A percentile compares a stretch with the other conserved stretches of the same genome.
Conservation (phyloP, 1,140 invertebrate genomes). For the Bombus cullumanus region DNA sequence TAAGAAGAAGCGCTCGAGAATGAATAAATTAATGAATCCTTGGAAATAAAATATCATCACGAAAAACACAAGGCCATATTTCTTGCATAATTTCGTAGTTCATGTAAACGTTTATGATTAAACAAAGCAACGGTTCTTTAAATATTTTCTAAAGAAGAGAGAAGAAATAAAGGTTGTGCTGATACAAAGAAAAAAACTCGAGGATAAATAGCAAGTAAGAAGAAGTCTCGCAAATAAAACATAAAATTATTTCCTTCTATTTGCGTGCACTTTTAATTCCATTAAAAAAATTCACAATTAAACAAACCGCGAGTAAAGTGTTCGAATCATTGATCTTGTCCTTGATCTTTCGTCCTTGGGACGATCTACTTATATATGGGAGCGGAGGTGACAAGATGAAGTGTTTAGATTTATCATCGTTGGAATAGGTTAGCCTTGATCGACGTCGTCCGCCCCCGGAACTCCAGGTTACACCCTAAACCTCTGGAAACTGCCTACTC, state of each 20-base stretch:
- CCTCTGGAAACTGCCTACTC: slow-evolving; percentile 59
- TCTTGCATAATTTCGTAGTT: no score
- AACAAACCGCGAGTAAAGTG: background rate
- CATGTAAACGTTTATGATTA: background rate
- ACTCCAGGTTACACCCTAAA: slow-evolving; percentile 43
- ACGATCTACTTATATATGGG: background rate
- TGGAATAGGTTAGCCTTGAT: slow-evolving; percentile 43
- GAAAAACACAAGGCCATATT: no score
- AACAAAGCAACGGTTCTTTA: background rate
- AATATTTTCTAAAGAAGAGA: background rate
- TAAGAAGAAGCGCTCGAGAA: no score
- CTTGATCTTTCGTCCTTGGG: background rate
- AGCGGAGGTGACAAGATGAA: background rate
- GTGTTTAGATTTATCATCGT: slow-evolving; percentile 54
- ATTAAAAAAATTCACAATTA: background rate
- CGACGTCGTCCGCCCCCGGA: slow-evolving; percentile 24
- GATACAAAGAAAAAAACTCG: background rate
- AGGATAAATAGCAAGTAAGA: background rate
- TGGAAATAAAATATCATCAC: no score
- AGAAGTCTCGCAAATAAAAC: no score
- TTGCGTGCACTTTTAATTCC: background rate
- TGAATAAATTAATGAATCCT: no score
- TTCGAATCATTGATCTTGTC: background rate
- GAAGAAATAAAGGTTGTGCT: background rate
- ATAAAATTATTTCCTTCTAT: background rate